A percentile compares a stretch with the other conserved stretches of the same genome.
phyloP scores from a whole-genome alignment of 2,113 vertebrate genomes.

The Bubo bubo region DNA sequence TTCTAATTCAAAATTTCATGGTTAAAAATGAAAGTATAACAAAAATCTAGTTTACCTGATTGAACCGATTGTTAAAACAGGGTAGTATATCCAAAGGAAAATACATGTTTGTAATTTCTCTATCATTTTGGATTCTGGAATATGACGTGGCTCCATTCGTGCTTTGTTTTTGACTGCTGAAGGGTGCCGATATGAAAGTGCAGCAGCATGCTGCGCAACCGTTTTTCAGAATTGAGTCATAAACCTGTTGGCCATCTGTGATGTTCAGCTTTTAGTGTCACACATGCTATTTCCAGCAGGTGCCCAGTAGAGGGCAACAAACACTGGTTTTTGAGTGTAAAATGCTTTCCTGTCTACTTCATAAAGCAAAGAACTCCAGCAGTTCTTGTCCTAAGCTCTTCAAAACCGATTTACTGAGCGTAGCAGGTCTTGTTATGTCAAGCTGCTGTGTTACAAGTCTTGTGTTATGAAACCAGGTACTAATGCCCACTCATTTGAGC shows the following conservation, averaged over 20 bases:
- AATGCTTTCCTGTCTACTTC: not conserved
- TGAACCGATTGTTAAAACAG: not conserved
- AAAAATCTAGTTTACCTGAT: not conserved
- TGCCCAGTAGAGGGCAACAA: slow-evolving; percentile 24
- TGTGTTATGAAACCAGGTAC: not conserved
- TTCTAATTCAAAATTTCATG: not conserved
- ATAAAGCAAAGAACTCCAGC: not conserved
- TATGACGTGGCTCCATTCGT: rapidly evolving
- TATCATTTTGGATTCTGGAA: not conserved
- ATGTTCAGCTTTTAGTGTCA: not conserved
- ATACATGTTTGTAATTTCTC: not conserved
- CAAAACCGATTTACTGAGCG: not conserved
- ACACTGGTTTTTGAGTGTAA: not conserved
- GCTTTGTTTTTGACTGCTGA: not conserved
- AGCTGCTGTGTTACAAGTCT: not conserved
- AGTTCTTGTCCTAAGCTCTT: not conserved
- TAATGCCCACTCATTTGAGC: not conserved
- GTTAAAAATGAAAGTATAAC: not conserved
- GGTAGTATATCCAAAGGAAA: not conserved
- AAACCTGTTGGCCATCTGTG: not conserved
- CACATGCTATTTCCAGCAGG: not conserved
- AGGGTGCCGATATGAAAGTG: not conserved
- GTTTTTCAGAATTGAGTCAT: not conserved
- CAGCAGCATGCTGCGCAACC: not conserved
- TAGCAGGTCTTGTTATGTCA: not conserved